Conservation (phyloP, 2,797 vertebrate genomes). For the Tympanoctomys barrerae region DNA sequence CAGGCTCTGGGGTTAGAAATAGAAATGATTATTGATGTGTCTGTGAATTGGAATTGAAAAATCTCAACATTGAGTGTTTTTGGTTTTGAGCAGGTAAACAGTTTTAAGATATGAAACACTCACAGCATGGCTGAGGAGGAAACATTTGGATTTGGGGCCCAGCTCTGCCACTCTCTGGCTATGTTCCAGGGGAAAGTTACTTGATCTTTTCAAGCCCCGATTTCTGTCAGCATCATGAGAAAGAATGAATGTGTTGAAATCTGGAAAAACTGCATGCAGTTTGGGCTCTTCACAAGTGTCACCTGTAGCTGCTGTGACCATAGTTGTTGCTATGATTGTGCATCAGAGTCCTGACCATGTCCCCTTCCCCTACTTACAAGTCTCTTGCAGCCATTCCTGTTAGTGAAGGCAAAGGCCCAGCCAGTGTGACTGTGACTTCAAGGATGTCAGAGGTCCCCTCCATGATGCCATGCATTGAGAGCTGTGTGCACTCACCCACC, state of each 20-base stretch:
- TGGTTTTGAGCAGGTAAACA: background rate
- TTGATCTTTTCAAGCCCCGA: background rate
- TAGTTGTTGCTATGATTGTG: background rate
- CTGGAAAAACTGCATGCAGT: rapidly evolving
- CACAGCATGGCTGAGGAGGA: background rate
- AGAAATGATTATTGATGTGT: background rate
- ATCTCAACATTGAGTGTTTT: background rate
- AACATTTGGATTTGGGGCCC: background rate
- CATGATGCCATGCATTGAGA: rapidly evolving
- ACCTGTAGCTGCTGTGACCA: background rate
- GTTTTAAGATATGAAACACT: background rate
- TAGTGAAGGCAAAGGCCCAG: background rate
- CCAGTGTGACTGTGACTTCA: background rate
- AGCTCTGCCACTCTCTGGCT: rapidly evolving
- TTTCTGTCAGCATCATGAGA: background rate
- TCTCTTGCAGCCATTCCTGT: background rate
- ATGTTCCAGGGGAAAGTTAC: background rate
- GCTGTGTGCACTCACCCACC: background rate
- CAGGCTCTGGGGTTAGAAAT: background rate
- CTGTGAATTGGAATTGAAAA: background rate
- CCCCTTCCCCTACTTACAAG: background rate
- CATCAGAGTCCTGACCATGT: background rate
- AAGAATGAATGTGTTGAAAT: background rate
- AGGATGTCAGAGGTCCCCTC: background rate
- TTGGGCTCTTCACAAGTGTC: background rate